Evolutionary conservation across 2,888 invertebrate species (phyloP), one percentile per base, ranked within the genome.

Genomic region (Cheilosia scutellata): DNA sequence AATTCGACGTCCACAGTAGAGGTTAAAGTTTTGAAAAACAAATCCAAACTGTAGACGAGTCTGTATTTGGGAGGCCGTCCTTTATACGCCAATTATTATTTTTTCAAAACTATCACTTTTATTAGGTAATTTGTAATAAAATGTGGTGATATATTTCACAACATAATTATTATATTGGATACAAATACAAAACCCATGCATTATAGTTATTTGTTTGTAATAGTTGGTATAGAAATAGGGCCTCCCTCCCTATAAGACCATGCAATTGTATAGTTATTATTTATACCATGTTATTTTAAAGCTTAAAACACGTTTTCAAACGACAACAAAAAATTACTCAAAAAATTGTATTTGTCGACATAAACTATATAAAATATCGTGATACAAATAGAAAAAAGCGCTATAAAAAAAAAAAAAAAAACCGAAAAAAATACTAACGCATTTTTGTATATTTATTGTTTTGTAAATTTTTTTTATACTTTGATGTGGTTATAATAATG

Each of bases 401-500:
- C 63, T 79, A 68, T 66, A 51, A 49, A 40, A 31, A 55, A 53
- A 57, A 31, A 33, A 49, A 49, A 65, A n/a, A 58, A 53, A 16
- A 51, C n/a, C 37, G 37, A n/a, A 27, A 29, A 51, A 72, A 25
- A 55, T 29, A 71, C 47, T 70, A 70, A 68, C 31, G 63, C 63
- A 65, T 71, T 76, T 70, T 58, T 65, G 47, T 27, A 63, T 74
- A 74, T 79, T 74, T 74, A 83, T 83, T 68, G 33, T 79, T 79
- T 74, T 83, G 83, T 83, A 78, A 79, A 79, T 72, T 40, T 72
- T 74, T 77, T 78, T 55, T 66, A 66, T 68, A 83, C 49, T 78
- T 60, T 62, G 37, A 68, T 66, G 78, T 78, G 55, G 53, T 72
- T 60, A 53, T 37, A 29, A 47, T 40, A 40, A 25, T 74, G 55